Conservation (phyloP, 2,797 vertebrate species). For the Onychomys leucogaster region DNA sequence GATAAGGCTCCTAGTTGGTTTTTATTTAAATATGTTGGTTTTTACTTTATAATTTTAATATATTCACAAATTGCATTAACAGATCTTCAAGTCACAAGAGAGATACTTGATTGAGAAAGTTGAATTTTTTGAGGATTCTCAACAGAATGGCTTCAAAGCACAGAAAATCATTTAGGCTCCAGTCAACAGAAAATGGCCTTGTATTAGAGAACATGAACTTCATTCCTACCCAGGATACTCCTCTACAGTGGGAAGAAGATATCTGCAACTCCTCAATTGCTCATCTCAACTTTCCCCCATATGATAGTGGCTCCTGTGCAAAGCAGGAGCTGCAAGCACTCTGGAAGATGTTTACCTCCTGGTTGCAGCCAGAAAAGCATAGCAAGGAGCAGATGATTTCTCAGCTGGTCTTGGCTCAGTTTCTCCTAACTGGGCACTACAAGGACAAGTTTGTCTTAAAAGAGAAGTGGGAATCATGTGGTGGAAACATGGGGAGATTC, state of each 20-base stretch:
- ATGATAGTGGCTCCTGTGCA: background rate
- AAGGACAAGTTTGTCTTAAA: background rate
- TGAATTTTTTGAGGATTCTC: background rate
- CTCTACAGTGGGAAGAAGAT: background rate
- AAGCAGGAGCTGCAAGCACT: constrained; percentile 52
- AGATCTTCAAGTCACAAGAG: background rate
- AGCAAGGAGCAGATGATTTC: constrained; percentile 72
- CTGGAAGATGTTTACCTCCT: background rate
- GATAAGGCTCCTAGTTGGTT: background rate
- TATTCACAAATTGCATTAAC: background rate
- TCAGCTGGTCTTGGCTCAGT: constrained; percentile 53
- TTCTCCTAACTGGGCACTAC: constrained; percentile 15
- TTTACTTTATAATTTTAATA: background rate
- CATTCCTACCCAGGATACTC: no score
- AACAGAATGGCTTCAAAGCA: constrained; percentile 40
- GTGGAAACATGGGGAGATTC: constrained; percentile 41
- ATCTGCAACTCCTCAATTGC: no score
- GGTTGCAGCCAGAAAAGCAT: constrained; percentile 65
- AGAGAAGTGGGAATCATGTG: constrained; percentile 58
- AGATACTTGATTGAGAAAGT: background rate
- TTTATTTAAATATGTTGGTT: background rate
- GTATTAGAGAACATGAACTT: background rate
- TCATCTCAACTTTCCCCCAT: background rate
- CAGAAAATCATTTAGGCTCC: background rate
- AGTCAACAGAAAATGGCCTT: background rate